Base-by-base conservation (phyloP, 1,140 invertebrate genomes). In the Pseudomyrmex gracilis region DNA sequence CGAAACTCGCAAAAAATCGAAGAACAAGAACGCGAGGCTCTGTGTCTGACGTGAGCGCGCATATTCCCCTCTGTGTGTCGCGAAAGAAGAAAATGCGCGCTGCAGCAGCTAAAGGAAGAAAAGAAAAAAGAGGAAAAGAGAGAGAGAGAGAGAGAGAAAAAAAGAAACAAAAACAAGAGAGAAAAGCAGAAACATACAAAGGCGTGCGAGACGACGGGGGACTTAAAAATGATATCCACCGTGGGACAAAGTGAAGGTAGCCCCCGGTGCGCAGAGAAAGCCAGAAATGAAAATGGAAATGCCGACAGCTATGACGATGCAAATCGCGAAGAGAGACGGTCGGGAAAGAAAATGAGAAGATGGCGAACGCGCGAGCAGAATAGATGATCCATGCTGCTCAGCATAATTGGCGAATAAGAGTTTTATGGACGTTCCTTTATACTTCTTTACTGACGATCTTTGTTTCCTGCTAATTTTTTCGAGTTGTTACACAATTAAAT, bases 231-330 rank as follows among this genome's bases (percentile, higher is more conserved):
- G 66, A 80, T 80, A 80, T 80, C 76, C 76, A 80, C 66, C 55
- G 53, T 80, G 76, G 67, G 76, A 80, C 76, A 80, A 80, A 80
- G 76, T 45, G 43, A 58, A 70, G 45, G 66, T 71, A 80, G 76
- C 74, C 63, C 34, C 58, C 49, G 64, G 64, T 34, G 5, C 64
- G 64, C 76, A 80, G 70, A 71, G 76, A 80, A 80, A 80, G 76
- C 64, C 76, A 80, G 66, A 80, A 80, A 80, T 80, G 76, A 80
- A 80, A 80, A 80, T 80, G 76, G 76, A 80, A 80, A 80, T 80
- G 76, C 76, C 64, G 76, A 70, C 76, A 80, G 66, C 76, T 80
- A 80, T 71, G 66, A 47, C 76, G 53, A 80, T 80, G 76, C 66
- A 80, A 80, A 80, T 80, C 76, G 76, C 76, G 66, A 58, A 24